Conservation (phyloP, 1,140 invertebrate genomes). For the Drosophila tsacasi region DNA sequence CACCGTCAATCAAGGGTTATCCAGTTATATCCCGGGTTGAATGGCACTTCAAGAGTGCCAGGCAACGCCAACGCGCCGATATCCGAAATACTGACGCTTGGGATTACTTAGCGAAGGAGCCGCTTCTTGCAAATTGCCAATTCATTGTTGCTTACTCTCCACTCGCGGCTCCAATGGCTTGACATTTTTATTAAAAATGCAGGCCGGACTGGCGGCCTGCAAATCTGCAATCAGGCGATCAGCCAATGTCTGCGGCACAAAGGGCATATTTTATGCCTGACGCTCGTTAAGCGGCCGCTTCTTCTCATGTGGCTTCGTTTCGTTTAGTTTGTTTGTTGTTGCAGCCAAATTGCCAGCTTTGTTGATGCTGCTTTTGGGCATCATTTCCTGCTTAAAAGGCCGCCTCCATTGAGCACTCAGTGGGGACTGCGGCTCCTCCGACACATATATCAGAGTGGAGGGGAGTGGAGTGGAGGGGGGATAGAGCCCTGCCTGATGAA, state of each 20-base stretch:
- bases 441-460: slow-evolving; percentile 27
- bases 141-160: slow-evolving; percentile 30
- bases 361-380: slow-evolving; percentile 39
- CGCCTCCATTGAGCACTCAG: slow-evolving; percentile 16
- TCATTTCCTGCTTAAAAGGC: slow-evolving; percentile 46
- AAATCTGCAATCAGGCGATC: slow-evolving; percentile 47
- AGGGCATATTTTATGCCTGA: slow-evolving; percentile 55
- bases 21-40: slow-evolving; percentile 33
- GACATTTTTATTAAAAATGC: slow-evolving; percentile 55
- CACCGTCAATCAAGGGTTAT: slow-evolving; percentile 51
- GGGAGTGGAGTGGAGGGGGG: not conserved
- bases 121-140: slow-evolving; percentile 39
- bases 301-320: slow-evolving; percentile 9
- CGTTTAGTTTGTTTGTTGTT: slow-evolving; percentile 36
- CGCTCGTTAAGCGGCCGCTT: slow-evolving; percentile 43
- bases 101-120: slow-evolving; percentile 49
- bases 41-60: slow-evolving; percentile 40
- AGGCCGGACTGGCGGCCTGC: slow-evolving; percentile 16
- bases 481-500: slow-evolving; percentile 36
- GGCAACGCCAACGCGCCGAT: slow-evolving; percentile 34
- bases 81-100: slow-evolving; percentile 29
- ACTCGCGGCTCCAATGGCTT: slow-evolving; percentile 21
- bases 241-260: slow-evolving; percentile 42
- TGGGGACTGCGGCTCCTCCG: slow-evolving; percentile 20
- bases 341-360: slow-evolving; percentile 48